These are phyloP conservation scores for Gracilinanus agilis DNA, from an alignment of 2,113 vertebrate species.

Conservation along the genomic window DNA sequence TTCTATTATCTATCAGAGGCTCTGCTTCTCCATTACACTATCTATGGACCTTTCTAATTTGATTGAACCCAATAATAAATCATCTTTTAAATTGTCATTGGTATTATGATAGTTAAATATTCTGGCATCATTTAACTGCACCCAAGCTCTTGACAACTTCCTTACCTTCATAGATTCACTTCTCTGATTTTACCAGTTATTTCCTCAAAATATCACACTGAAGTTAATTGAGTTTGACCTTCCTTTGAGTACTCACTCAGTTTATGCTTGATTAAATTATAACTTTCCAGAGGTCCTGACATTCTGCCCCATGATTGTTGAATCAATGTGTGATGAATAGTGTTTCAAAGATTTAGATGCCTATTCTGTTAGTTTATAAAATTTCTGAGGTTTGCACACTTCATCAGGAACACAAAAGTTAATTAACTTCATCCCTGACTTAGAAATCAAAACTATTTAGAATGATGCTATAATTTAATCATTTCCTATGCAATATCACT, in stretches of 20 bases:
- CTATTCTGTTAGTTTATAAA: background rate
- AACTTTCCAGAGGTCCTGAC: background rate
- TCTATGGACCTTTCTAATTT: background rate
- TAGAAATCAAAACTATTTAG: slow-evolving; percentile 55
- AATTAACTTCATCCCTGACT: slow-evolving; percentile 52
- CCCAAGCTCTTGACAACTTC: slow-evolving; percentile 28
- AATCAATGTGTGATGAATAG: background rate
- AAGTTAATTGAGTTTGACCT: background rate
- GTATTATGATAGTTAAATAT: slow-evolving; percentile 17
- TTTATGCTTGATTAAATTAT: background rate
- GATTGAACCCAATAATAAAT: background rate
- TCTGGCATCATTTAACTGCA: background rate
- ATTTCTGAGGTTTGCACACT: slow-evolving; percentile 51
- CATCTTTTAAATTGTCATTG: slow-evolving; percentile 3
- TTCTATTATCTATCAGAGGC: background rate
- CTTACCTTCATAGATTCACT: slow-evolving; percentile 65
- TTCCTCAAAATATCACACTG: slow-evolving; percentile 65
- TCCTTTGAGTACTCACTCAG: background rate
- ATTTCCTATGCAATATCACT: slow-evolving; percentile 74
- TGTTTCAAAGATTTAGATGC: slow-evolving; percentile 41
- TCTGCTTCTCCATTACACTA: background rate
- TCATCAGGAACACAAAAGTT: background rate
- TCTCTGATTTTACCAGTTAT: slow-evolving; percentile 71
- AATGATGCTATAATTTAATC: slow-evolving; percentile 69
- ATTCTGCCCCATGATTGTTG: slow-evolving; percentile 33